Base-by-base conservation (phyloP, 2,797 vertebrate species). In the Euphonia xanthogaster region DNA sequence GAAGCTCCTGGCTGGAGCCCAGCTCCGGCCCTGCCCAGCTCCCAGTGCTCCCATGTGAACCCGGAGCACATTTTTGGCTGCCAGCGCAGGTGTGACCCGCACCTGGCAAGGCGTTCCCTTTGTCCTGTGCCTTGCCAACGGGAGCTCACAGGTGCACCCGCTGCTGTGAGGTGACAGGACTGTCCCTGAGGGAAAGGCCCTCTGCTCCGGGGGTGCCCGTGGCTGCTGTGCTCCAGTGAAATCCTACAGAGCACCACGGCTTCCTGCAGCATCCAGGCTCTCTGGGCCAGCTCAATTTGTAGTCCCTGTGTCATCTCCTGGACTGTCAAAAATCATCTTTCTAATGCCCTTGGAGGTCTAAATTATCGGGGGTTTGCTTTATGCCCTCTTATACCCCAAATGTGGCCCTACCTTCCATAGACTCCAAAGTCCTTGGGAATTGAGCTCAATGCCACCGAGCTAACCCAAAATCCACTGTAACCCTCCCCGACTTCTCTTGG, bases 21-120 rank as follows among this genome's bases (percentile, higher is more conserved):
- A 39, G 77, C 68, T 65, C 76, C 47, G 16, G 10, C 42, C 60
- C 60, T 79, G 47, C 91, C 24, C 21, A 25, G 20, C 54, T 71
- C 62, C 58, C 40, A 4, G 53, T 30, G 25, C 91, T 94, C 66
- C 89, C 6, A 40, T 22, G 72, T 90, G 91, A 96, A 95, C 75
- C 78, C 39, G 62, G 77, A 85, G 73, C 88, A 37, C 48, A 42
- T 44, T 74, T 68, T 72, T 10, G 18, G 23, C 66, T 81, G 60
- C 81, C 42, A 75, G 79, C 12, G 6, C 96, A 96, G 95, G 95
- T 93, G 93, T 78, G 93, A 88, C 50, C 39, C 61, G 71, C 78
- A 82, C 60, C 96, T 92, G 87, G 94, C 87, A 73, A 92, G 95
- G 95, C 88, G 57, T 92, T 96, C 95, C 94, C 96, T 97, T 96